Conservation (phyloP, 2,888 invertebrate genomes). For the Lithophane leautieri region DNA sequence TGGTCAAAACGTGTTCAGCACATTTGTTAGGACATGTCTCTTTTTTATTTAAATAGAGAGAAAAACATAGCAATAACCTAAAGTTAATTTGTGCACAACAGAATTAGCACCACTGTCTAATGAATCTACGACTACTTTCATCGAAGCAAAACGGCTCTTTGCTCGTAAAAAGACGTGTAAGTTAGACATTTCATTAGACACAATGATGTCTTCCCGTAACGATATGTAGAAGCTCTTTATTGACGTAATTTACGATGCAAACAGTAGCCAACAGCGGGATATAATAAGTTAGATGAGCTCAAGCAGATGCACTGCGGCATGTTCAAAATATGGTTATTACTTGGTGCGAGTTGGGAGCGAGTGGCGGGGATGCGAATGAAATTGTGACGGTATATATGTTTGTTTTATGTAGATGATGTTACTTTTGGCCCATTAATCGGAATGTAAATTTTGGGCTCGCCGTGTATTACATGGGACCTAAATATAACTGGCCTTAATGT, state of each 20-base stretch:
- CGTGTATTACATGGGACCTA: too few species aligned
- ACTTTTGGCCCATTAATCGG: too few species aligned
- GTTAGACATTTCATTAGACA: conserved; percentile 30
- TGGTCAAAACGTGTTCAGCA: neutral
- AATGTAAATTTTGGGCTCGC: too few species aligned
- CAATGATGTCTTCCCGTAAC: conserved; percentile 35
- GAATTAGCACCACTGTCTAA: neutral
- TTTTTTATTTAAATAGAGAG: neutral
- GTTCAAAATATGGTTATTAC: conserved; percentile 73
- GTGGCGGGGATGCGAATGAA: conserved; percentile 5
- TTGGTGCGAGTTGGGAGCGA: conserved; percentile 57
- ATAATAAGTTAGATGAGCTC: conserved; percentile 75
- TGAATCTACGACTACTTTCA: neutral
- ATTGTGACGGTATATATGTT: neutral
- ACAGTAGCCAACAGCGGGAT: conserved; percentile 65
- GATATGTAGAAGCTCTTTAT: conserved; percentile 58
- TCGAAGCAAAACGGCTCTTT: neutral
- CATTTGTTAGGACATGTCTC: neutral
- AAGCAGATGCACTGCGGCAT: conserved; percentile 77
- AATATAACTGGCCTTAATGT: too few species aligned
- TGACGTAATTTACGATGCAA: conserved; percentile 66
- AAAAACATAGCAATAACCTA: neutral
- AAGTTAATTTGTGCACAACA: neutral
- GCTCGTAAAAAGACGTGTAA: neutral
- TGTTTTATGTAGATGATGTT: too few species aligned